Evolutionary conservation across 2,888 invertebrate genomes (phyloP), one percentile per base, ranked within the genome.

Genomic region (Onchidella celtica): DNA sequence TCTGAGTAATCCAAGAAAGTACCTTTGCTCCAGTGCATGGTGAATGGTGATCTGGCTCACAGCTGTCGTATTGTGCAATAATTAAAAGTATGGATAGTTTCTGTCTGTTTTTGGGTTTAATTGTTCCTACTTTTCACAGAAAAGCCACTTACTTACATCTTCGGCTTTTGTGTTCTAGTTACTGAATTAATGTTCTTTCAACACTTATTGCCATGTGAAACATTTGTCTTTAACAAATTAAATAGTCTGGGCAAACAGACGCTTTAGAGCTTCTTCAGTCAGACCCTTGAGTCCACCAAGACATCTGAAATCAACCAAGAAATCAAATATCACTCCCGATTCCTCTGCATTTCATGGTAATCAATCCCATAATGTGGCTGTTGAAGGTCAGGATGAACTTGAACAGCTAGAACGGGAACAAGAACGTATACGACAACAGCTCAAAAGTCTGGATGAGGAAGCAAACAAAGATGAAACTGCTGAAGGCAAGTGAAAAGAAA

Each of bases 401-500:
- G 80, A 86, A 24, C 79, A 76, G 27, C 77, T 89, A 29, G 69
- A 88, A 34, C 72, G 81, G 78, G 83, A 81, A 70, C 87, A 89
- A 74, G 85, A 84, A 77, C 83, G 84, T 40, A 87, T 89, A 11
- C 85, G 87, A 76, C 86, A 86, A 14, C 83, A 87, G 79, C 81
- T 89, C 32, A 88, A 86, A 17, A 76, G 73, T 34, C 81, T 88
- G 2, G 83, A 79, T 40, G 80, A 83, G 34, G 82, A 79, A 29
- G 78, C 75, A 55, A 75, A 73, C 11, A 73, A 81, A 17, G 70
- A 81, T 36, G 69, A 11, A 40, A 24, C 47, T 47, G 27, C 57
- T 4, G 61, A 66, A 17, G 34, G 36, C 63, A n/a, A n/a, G n/a
- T n/a, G n/a, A n/a, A n/a, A n/a, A n/a, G n/a, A n/a, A n/a, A n/a